Evolutionary conservation across 2,113 vertebrate genomes (phyloP).

Genomic region (Polypterus senegalus): DNA sequence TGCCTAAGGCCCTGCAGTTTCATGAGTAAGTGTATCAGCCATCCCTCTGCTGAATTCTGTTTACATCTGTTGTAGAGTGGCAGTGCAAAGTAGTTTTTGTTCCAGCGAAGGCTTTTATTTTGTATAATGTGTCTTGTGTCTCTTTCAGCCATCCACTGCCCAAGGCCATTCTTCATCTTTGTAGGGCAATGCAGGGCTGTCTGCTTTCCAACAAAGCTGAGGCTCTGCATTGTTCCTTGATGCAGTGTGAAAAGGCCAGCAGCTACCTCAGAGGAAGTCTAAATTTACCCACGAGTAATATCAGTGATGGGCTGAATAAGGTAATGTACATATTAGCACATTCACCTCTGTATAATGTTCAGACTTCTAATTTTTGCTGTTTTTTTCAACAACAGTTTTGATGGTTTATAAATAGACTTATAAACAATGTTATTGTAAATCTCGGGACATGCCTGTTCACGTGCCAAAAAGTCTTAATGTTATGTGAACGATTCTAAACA

Average conservation of each 20-base stretch:
- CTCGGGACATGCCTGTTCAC: too few species aligned
- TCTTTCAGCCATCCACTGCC: slow-evolving; percentile 72
- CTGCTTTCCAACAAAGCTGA: slow-evolving; percentile 75
- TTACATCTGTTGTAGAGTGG: not conserved
- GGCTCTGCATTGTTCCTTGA: slow-evolving; percentile 53
- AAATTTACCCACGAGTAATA: slow-evolving; percentile 41
- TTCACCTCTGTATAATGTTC: not conserved
- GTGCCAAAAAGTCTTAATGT: too few species aligned
- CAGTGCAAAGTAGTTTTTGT: too few species aligned
- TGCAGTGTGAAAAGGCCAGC: slow-evolving; percentile 79
- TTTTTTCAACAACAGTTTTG: too few species aligned
- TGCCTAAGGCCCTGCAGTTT: slow-evolving; percentile 77
- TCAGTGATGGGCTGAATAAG: slow-evolving; percentile 63
- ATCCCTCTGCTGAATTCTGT: not conserved
- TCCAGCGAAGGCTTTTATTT: too few species aligned
- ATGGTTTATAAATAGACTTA: too few species aligned
- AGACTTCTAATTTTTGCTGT: too few species aligned
- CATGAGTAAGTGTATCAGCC: slow-evolving; percentile 62
- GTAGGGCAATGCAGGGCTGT: slow-evolving; percentile 77
- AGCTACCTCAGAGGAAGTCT: slow-evolving; percentile 73
- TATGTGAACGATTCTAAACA: too few species aligned
- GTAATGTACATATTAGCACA: slow-evolving; percentile 38
- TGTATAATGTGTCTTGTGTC: too few species aligned
- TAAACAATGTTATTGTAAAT: too few species aligned
- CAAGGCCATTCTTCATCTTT: slow-evolving; percentile 69